These are phyloP conservation scores for Myotis yumanensis DNA, from an alignment of 2,113 vertebrate genomes.

Conservation along the genomic window DNA sequence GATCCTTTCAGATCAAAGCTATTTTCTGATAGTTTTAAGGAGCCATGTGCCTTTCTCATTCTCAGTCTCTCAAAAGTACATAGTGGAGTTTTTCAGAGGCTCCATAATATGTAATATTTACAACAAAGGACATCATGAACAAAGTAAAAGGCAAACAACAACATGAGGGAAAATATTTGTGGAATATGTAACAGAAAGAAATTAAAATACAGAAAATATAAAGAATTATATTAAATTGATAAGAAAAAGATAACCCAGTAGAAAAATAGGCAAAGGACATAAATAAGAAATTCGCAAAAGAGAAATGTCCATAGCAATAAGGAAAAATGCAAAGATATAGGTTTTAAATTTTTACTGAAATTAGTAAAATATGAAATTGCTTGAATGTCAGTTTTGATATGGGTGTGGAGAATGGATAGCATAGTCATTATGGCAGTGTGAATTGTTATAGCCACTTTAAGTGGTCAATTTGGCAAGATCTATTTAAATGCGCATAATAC, in stretches of 20 bases:
- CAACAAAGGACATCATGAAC: neutral
- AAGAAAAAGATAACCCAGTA: neutral
- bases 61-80: neutral
- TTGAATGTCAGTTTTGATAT: neutral
- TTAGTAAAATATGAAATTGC: neutral
- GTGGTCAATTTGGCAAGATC: neutral
- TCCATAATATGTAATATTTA: neutral
- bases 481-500: neutral
- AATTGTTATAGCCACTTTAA: neutral
- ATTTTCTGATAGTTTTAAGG: neutral
- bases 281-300: neutral
- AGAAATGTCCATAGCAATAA: neutral
- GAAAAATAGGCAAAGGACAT: neutral
- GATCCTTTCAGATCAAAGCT: neutral
- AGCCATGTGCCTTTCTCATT: neutral
- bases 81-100: neutral
- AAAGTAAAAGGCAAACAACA: neutral
- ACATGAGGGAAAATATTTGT: neutral
- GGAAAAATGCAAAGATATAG: neutral
- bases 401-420: neutral
- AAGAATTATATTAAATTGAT: neutral
- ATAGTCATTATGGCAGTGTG: neutral
- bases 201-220: constrained; percentile 18
- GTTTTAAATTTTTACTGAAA: neutral
- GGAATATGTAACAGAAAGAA: neutral